Conservation (phyloP, 2,797 vertebrate species). For the Macropus fuliginosus region DNA sequence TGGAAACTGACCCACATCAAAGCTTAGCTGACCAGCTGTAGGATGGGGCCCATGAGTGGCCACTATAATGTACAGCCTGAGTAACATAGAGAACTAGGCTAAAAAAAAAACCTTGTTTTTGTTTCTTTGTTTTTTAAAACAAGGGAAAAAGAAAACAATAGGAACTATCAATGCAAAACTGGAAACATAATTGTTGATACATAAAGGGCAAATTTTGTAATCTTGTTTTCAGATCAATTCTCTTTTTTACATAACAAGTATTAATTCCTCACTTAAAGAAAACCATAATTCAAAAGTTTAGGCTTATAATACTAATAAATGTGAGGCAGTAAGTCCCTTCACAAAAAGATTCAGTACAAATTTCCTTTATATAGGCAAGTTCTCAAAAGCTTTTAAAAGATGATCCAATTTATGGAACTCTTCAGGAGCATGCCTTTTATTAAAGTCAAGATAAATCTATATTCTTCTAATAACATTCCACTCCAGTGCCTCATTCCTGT, state of each 20-base stretch:
- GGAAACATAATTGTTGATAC: slow-evolving; percentile 14
- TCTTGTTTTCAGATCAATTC: slow-evolving; percentile 12
- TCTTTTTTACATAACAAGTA: background rate
- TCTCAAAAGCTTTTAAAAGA: slow-evolving; percentile 32
- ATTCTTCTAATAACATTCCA: background rate
- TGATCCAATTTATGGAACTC: background rate
- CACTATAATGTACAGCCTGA: background rate
- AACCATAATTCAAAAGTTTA: slow-evolving; percentile 13
- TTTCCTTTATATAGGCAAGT: slow-evolving; percentile 29
- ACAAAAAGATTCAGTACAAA: slow-evolving; percentile 8
- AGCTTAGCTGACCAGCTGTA: background rate
- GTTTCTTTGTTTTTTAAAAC: slow-evolving; percentile 52
- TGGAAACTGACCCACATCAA: background rate
- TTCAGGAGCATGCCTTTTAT: background rate
- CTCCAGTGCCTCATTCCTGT: background rate
- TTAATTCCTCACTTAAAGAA: background rate
- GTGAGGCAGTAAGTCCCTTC: background rate
- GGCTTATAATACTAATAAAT: slow-evolving; percentile 30
- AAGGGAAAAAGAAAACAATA: slow-evolving; percentile 23
- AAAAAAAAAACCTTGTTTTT: background rate
- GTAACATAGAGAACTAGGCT: background rate
- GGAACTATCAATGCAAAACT: slow-evolving; percentile 38
- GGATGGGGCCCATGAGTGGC: background rate
- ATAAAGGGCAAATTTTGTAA: slow-evolving; percentile 29
- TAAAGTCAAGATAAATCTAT: background rate